Evolutionary conservation across 2,113 vertebrate genomes (phyloP).

Genomic region (Ictalurus furcatus): DNA sequence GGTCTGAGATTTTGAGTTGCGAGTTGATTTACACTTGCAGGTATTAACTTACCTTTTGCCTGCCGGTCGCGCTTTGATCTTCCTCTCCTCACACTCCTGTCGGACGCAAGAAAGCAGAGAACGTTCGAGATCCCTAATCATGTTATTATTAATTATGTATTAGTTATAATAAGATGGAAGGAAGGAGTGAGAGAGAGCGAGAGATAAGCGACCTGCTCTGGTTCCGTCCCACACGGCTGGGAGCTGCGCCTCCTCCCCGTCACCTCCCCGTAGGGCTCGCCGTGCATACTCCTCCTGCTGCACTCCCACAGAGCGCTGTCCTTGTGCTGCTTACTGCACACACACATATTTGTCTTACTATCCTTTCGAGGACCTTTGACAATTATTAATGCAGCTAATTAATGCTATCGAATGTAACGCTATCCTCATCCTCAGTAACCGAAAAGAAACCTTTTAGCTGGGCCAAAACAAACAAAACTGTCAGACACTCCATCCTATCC

Average conservation of each 20-base stretch:
- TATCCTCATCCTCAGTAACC: not conserved
- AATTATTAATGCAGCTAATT: too few species aligned
- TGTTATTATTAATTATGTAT: too few species aligned
- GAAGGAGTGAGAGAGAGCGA: not conserved
- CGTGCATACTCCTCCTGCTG: constrained; percentile 67
- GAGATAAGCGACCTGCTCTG: constrained; percentile 69
- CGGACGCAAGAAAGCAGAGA: not conserved
- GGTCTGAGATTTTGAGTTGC: too few species aligned
- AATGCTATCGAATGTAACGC: not conserved
- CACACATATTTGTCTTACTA: not conserved
- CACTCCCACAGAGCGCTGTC: constrained; percentile 72
- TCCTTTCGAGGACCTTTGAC: not conserved
- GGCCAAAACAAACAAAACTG: not conserved
- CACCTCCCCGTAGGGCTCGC: constrained; percentile 75
- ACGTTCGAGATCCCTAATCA: not conserved
- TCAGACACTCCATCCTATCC: not conserved
- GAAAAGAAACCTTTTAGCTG: not conserved
- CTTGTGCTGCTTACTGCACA: constrained; percentile 52
- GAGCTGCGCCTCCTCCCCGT: constrained; percentile 76
- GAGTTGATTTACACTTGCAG: not conserved
- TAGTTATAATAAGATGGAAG: not conserved
- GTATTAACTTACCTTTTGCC: constrained; percentile 73
- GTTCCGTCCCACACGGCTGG: constrained; percentile 70
- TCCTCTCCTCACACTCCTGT: constrained; percentile 65
- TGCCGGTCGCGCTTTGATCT: constrained; percentile 71